Evolutionary conservation across 1,140 invertebrate species (phyloP).

Genomic region (Meteorus sp.): DNA sequence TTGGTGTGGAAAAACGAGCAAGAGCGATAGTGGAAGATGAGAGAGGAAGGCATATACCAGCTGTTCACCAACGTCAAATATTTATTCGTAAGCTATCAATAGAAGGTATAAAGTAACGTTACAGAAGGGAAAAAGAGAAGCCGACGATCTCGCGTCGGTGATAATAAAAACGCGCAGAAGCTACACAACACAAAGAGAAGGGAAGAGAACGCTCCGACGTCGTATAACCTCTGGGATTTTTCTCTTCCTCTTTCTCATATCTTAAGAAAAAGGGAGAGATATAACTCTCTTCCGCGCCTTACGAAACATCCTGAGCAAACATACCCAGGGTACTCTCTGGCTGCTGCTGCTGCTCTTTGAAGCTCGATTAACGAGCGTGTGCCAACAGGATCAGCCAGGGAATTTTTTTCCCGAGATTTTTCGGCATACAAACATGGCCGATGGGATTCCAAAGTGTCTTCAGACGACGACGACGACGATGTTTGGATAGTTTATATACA

Average conservation of each 20-base stretch:
- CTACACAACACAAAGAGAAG: too few relatives aligned
- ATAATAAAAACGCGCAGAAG: slow-evolving; percentile 5
- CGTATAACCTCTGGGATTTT: background rate
- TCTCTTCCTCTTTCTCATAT: background rate
- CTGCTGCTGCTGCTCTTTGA: background rate
- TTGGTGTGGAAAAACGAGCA: too few relatives aligned
- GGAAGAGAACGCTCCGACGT: background rate
- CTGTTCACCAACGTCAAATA: too few relatives aligned
- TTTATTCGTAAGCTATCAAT: background rate
- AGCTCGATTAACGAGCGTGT: slow-evolving; percentile 15
- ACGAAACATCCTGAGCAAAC: slow-evolving; percentile 7
- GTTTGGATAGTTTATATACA: background rate
- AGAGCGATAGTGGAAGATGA: too few relatives aligned
- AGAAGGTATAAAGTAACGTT: background rate
- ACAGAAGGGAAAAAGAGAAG: background rate
- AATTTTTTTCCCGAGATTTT: background rate
- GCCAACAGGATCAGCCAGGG: slow-evolving; percentile 10
- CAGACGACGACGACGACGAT: too few relatives aligned
- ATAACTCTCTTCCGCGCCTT: slow-evolving; percentile 13
- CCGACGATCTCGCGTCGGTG: background rate
- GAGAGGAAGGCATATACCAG: background rate
- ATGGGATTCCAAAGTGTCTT: background rate
- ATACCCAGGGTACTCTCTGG: too few relatives aligned
- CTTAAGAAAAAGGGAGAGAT: too few relatives aligned
- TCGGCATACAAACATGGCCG: background rate